Base-by-base conservation (phyloP, 1,140 invertebrate species). In the Mamestra configurata region DNA sequence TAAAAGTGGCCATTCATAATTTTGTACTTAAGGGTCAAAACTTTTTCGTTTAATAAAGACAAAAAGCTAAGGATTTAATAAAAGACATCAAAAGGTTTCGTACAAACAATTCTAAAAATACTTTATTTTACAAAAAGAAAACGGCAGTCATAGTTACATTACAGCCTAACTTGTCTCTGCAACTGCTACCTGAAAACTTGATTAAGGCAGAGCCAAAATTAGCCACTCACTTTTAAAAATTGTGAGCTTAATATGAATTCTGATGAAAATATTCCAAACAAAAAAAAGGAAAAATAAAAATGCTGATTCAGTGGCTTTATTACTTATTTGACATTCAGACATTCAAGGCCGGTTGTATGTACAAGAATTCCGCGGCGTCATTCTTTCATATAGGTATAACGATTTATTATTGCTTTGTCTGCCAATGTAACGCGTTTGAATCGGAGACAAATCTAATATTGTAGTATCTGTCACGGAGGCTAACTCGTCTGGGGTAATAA, bases 281-380 rank as follows among this genome's bases (percentile, higher is more conserved):
- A 77, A 55, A 51, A 53, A 53, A 49, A 37, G 37, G 20, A 1
- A 22, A 51, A 71, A 71, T 51, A 31, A 71, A 71, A 51, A 71
- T 71, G 68, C 68, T 71, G 68, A 51, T 71, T 71, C 68, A 35
- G 46, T 27, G n/a, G 15, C 40, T 51, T n/a, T 71, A 71, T 71
- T 53, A 35, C 68, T 53, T 71, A 6, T 70, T 70, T 53, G 68
- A 53, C 49, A 71, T 71, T 71, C 37, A 71, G 49, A 49, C 22
- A 15, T 71, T 71, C 46, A 51, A 53, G 40, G 46, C 24, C 22
- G 8, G 15, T 53, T 71, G 40, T 46, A 53, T 7, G 24, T n/a
- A n/a, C n/a, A n/a, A 35, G 24, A 53, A 53, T 71, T 49, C 15
- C 20, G 68, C 13, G 24, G 24, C 6, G 27, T 71, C 68, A 53